These are phyloP conservation scores for Rousettus leschenaultii DNA, from an alignment of 2,113 vertebrate genomes.

Conservation along the genomic window DNA sequence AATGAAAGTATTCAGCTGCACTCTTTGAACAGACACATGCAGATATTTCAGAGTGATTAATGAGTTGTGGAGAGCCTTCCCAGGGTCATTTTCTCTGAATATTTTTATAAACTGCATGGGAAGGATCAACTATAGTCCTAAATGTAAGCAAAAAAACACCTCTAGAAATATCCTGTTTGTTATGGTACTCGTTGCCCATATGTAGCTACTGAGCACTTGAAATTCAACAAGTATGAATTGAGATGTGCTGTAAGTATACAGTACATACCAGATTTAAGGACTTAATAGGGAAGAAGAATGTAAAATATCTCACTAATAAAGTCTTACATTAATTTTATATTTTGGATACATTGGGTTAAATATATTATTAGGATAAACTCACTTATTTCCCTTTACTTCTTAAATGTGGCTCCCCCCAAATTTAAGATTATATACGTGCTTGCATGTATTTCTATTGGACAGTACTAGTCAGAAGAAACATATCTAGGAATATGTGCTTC, in stretches of 20 bases:
- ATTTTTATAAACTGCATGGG: background rate
- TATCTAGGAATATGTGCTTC: slow-evolving; percentile 6
- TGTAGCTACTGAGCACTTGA: background rate
- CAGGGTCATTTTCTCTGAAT: background rate
- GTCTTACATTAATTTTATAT: background rate
- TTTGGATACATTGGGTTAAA: background rate
- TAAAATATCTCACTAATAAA: background rate
- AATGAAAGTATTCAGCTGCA: background rate
- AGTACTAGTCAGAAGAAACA: background rate
- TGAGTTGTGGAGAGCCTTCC: background rate
- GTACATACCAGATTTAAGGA: background rate
- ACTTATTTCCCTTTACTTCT: background rate
- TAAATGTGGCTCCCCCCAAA: background rate
- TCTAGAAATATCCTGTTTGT: background rate
- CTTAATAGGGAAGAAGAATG: background rate
- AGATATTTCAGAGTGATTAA: slow-evolving; percentile 15
- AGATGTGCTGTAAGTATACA: background rate
- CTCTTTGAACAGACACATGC: background rate
- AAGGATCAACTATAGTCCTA: background rate
- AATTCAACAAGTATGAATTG: background rate
- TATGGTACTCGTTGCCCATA: background rate
- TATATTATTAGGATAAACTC: background rate
- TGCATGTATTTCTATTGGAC: background rate
- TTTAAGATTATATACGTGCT: background rate
- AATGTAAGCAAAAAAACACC: background rate